These are phyloP conservation scores for Sebastes reedi DNA, from an alignment of 2,797 vertebrate species.

Conservation along the genomic window DNA sequence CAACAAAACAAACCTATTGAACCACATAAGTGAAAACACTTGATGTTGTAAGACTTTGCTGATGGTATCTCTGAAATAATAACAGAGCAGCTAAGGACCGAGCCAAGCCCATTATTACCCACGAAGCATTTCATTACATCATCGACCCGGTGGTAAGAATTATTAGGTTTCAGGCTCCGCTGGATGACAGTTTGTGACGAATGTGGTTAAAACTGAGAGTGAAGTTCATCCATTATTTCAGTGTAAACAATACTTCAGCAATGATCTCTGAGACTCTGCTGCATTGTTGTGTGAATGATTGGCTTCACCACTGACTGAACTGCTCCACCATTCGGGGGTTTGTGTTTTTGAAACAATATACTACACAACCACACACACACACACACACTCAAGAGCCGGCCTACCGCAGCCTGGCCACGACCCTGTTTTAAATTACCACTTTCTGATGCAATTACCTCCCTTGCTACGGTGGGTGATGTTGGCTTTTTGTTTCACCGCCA, in stretches of 20 bases:
- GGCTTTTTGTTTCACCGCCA: conserved; percentile 60
- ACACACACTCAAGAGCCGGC: neutral
- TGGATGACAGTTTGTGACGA: conserved; percentile 54
- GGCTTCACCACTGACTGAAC: conserved; percentile 16
- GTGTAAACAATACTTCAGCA: conserved; percentile 56
- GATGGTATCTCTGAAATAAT: conserved; percentile 6
- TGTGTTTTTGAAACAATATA: conserved; percentile 14
- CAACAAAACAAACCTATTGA: neutral
- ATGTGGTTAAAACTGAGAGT: conserved; percentile 46
- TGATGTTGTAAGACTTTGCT: neutral
- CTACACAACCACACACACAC: conserved; percentile 4
- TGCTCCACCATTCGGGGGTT: neutral
- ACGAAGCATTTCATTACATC: conserved; percentile 42
- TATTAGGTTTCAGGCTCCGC: conserved; percentile 29
- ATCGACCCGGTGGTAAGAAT: conserved; percentile 11
- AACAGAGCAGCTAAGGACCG: neutral
- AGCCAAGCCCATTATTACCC: conserved; percentile 34
- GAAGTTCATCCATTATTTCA: conserved; percentile 58
- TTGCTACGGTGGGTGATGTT: conserved; percentile 35
- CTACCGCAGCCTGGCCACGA: conserved; percentile 18
- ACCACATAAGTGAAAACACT: neutral
- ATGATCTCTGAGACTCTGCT: conserved; percentile 15
- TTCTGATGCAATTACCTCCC: conserved; percentile 67
- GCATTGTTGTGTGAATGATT: conserved; percentile 45
- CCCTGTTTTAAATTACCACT: conserved; percentile 68